Percentiles rank a stretch among this genome's conserved stretches.
Conservation (phyloP, 2,113 vertebrate species). For the Choloepus hoffmanni region DNA sequence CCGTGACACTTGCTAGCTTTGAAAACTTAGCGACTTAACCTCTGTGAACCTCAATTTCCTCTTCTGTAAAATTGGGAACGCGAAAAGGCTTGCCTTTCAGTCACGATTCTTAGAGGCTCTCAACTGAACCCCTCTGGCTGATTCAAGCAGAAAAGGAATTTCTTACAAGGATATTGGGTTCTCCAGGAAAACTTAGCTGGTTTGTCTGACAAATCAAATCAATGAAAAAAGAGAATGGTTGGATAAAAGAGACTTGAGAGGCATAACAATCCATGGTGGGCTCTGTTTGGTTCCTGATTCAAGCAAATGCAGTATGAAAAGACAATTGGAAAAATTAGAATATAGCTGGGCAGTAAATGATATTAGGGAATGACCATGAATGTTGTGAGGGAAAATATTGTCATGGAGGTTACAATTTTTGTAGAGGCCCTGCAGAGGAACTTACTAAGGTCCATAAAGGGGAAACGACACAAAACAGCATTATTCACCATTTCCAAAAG, state of each 20-base stretch:
- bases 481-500: too few relatives aligned
- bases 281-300: background rate
- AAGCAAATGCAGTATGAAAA: background rate
- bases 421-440: background rate
- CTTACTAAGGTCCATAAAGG: background rate
- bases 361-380: background rate
- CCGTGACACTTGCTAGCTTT: background rate
- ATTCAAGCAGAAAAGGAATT: conserved; percentile 35
- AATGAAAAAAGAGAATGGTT: background rate
- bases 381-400: background rate
- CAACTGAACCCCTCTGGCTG: background rate
- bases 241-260: background rate
- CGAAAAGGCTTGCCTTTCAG: conserved; percentile 30
- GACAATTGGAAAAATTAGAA: background rate
- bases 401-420: background rate
- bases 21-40: conserved; percentile 48
- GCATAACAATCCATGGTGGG: background rate
- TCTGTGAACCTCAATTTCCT: conserved; percentile 53
- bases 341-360: background rate
- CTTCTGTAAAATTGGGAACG: background rate
- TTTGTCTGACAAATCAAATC: background rate
- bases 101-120: background rate
- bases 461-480: background rate
- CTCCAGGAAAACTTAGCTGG: background rate
- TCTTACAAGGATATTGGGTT: conserved; percentile 38